Evolutionary conservation across 1,140 invertebrate species (phyloP).

Genomic region (Sminthurides bifidus): DNA sequence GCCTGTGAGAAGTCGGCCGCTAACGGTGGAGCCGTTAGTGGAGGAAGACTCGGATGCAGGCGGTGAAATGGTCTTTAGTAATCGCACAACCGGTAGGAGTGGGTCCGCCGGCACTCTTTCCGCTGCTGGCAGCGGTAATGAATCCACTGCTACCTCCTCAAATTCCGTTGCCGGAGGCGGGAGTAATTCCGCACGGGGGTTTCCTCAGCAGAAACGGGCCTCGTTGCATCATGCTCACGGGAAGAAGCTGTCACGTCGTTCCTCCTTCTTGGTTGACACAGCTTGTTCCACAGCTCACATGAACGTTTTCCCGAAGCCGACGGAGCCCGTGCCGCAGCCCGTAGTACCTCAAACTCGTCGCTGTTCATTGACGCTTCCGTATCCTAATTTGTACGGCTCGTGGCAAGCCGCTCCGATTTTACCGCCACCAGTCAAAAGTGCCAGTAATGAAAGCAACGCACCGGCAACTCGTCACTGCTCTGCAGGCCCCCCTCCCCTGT

Average conservation of each 20-base stretch:
- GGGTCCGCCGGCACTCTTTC: conserved; percentile 18
- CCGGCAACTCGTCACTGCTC: neutral
- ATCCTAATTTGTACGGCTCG: conserved; percentile 35
- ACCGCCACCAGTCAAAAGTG: conserved; percentile 3
- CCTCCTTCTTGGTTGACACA: conserved; percentile 27
- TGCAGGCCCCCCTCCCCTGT: conserved; percentile 13
- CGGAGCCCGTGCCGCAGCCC: conserved; percentile 26
- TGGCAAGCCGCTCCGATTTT: conserved; percentile 30
- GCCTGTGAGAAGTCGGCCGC: neutral
- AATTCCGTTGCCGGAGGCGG: neutral
- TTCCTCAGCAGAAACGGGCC: conserved; percentile 14
- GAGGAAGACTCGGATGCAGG: conserved; percentile 14
- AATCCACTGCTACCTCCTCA: neutral
- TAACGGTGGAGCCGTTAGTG: neutral
- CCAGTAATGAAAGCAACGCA: neutral
- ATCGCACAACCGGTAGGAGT: conserved; percentile 10
- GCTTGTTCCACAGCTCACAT: conserved; percentile 20
- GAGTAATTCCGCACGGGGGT: neutral
- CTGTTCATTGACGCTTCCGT: conserved; percentile 35
- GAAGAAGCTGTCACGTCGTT: conserved; percentile 19
- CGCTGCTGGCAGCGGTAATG: neutral
- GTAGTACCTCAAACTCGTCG: conserved; percentile 30
- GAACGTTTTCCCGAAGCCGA: conserved; percentile 21
- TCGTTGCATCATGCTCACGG: conserved; percentile 21
- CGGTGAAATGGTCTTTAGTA: conserved; percentile 1